Base-by-base conservation (phyloP, 2,888 invertebrate species). In the Cantharis flavilabris region DNA sequence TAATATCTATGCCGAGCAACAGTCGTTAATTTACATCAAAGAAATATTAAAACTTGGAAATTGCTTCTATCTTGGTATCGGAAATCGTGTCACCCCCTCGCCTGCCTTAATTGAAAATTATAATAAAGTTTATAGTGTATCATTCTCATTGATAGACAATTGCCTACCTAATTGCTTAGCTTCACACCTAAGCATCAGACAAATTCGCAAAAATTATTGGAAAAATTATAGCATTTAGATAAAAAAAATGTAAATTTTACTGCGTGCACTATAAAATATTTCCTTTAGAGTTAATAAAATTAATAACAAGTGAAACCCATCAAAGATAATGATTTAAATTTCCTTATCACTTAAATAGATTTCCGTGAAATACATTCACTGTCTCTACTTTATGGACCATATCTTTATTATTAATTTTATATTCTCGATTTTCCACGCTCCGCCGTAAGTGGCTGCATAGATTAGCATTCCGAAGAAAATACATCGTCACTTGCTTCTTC, bases 1-100 rank as follows among this genome's bases (percentile, higher is more conserved):
- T 84, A 85, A 85, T 86, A 86, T 86, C 85, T 84, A 82, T 84
- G 83, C 72, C 70, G 71, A 72, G 73, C 72, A 77, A 77, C 73
- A 72, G 77, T 69, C 72, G 73, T 74, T 77, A 73, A 77, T 77
- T 73, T 71, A 73, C 70, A 73, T 73, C 72, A 70, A 70, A 70
- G 76, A 23, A 72, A 76, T 76, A 76, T 73, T 76, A 72, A 76
- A 76, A 76, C 69, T 72, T 70, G 23, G 62, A 64, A 76, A 72
- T 72, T 76, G 76, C 69, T 72, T 76, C 30, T 76, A 76, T 73
- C 73, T 63, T n/a, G 49, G 49, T 49, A 49, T 49, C 49, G n/a
- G 49, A 49, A 49, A 49, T 49, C 49, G 49, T 49, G 49, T 49
- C 49, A 49, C 49, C 49, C 49, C 49, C 49, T 49, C 49, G 7